Base-by-base conservation (phyloP, 2,797 vertebrate genomes). In the Leptatherina wallacei region DNA sequence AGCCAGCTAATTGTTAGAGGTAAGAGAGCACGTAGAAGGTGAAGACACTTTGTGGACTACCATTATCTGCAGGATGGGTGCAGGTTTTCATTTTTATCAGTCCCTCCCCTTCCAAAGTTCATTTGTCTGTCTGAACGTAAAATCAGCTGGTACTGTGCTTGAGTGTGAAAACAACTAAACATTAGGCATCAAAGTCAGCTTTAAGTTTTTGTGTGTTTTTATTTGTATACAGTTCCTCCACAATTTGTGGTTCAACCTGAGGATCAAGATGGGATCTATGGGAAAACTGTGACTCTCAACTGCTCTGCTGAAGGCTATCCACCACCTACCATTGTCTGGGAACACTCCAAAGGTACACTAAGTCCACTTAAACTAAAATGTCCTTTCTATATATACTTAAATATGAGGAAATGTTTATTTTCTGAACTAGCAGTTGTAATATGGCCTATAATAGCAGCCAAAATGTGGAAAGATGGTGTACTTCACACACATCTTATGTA, bases 271-370 rank as follows among this genome's bases (percentile, higher is more conserved):
- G 98, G 98, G 12, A 99, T 99, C 83, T 99, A 98, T 9, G 97
- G 98, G 58, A 99, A 98, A 91, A 96, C 98, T 0, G 97, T 99
- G 73, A 98, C 97, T 36, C 96, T 99, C 73, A 99, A 99, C 90
- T 99, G 98, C 88, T 99, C 98, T 0, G 98, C 98, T 2, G 97
- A 99, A 87, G 98, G 98, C 68, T 98, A 99, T 82, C 98, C 98
- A 4, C 97, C 97, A 10, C 98, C 98, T 29, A 98, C 97, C 35
- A 99, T 99, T 0, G 96, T 99, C 77, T 99, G 98, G 98, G 98
- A 99, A 71, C 98, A 99, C 91, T 99, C 98, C 0, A 99, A 99
- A 98, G 98, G 98, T 99, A 95, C 73, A 51, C 27, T 35, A 69
- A 69, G 16, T 49, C 64, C 57, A 58, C 1, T 60, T 20, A 40